Percentiles rank a stretch among this genome's conserved stretches.
Evolutionary conservation across 2,113 vertebrate genomes (phyloP).

Genomic region (Oriolus oriolus): DNA sequence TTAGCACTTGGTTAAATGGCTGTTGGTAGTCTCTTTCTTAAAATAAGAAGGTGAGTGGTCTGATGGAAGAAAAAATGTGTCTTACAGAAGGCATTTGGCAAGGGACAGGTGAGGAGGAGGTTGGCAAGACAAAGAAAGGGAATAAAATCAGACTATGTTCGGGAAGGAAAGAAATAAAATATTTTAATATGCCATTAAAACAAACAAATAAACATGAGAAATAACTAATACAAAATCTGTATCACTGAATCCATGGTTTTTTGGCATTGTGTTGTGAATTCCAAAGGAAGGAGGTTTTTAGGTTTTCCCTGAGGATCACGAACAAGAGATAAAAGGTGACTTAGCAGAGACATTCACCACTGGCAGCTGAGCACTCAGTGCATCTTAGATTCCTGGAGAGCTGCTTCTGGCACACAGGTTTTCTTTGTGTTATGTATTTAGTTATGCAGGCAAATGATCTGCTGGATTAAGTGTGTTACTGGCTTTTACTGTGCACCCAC

Average conservation of each 20-base stretch:
- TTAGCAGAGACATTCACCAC: background rate
- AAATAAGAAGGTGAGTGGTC: background rate
- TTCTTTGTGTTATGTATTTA: background rate
- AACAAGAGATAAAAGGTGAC: background rate
- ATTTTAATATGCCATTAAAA: background rate
- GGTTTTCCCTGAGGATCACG: background rate
- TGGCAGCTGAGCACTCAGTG: background rate
- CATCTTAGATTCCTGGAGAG: background rate
- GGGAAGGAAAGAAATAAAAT: background rate
- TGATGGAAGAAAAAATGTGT: background rate
- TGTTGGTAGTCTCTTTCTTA: background rate
- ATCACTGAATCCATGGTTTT: background rate
- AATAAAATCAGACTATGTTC: background rate
- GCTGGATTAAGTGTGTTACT: background rate
- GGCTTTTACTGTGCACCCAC: background rate
- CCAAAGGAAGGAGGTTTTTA: background rate
- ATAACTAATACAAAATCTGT: rapidly evolving
- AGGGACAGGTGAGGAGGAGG: background rate
- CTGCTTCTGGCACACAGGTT: background rate
- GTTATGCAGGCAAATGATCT: background rate
- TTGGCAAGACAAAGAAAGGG: background rate
- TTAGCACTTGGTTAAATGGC: background rate
- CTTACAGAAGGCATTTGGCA: background rate
- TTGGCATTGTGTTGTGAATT: background rate
- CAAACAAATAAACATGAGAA: background rate